Base-by-base conservation (phyloP, 2,113 vertebrate genomes). In the Osmerus mordax region DNA sequence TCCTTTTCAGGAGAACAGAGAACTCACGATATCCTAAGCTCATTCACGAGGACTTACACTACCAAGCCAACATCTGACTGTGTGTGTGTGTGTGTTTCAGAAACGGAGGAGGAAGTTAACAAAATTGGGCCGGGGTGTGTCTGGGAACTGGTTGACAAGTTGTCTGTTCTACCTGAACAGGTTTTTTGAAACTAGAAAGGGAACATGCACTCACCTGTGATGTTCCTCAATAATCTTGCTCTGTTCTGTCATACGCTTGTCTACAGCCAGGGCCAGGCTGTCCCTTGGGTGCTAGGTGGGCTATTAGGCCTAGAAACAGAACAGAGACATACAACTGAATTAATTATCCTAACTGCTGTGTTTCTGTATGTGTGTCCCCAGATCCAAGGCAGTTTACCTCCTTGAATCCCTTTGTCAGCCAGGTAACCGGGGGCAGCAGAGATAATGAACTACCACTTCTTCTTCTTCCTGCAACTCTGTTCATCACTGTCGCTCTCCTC, bases 131-230 rank as follows among this genome's bases (percentile, higher is more conserved):
- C 70, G 82, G 61, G 80, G 78, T 78, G 82, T 73, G 32, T 66
- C 79, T 74, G 2, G 18, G 67, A 79, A 62, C 51, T 29, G 79
- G 59, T 68, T 79, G 83, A 75, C 80, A 79, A 76, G 69, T 75
- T 60, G 74, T 75, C 73, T 66, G 25, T 65, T 75, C 87, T 76
- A 80, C 79, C 85, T 81, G 84, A 89, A 90, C 87, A 84, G 82
- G 85, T 89, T 89, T 87, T 83, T 69, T 78, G 63, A 75, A 82
- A 80, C 73, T 51, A 72, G 55, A 67, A 65, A 67, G 55, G 70
- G 69, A 82, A 76, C 58, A 76, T 77, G 81, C 81, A 78, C 76
- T 72, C 16, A 61, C 58, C 3, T 2, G 29, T 25, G 12, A 61
- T 25, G 61, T 63, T 61, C 59, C 59, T 61, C 70, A 59, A 4